phyloP scores from a whole-genome alignment of 1,140 invertebrate species.

The Drosophila lowei region DNA sequence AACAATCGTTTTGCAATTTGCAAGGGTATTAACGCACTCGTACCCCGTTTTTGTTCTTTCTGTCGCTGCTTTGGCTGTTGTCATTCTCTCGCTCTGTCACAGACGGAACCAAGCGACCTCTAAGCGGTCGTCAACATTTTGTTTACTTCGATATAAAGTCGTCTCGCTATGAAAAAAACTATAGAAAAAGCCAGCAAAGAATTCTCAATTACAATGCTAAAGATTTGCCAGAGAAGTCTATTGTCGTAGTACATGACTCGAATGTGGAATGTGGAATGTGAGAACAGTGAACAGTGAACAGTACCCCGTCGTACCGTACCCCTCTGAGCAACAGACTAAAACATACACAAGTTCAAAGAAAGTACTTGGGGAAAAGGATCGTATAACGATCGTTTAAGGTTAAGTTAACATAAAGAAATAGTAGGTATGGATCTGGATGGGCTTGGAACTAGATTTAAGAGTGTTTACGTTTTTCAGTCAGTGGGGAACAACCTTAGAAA shows the following conservation, averaged over 20 bases:
- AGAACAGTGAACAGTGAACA: slow-evolving; percentile 4
- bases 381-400: no score
- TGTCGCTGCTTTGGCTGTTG: slow-evolving; percentile 27
- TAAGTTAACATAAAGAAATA: background rate
- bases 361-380: no score
- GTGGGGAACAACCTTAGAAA: no score
- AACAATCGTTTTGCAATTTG: no score
- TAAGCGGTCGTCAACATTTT: slow-evolving; percentile 60
- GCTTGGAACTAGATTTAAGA: no score
- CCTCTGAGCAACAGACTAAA: background rate
- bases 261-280: slow-evolving; percentile 23
- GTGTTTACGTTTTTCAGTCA: no score
- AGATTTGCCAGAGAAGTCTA: slow-evolving; percentile 8
- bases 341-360: no score
- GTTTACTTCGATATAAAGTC: slow-evolving; percentile 58
- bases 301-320: no score
- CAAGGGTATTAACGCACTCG: no score
- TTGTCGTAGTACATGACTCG: no score
- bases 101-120: slow-evolving; percentile 46
- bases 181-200: slow-evolving; percentile 13
- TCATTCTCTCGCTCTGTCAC: slow-evolving; percentile 13
- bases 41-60: slow-evolving; percentile 11
- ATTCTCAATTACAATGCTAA: slow-evolving; percentile 52
- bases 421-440: no score
- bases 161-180: slow-evolving; percentile 45